Conservation (phyloP, 2,888 invertebrate genomes). For the Nephrocerus scutellatus region DNA sequence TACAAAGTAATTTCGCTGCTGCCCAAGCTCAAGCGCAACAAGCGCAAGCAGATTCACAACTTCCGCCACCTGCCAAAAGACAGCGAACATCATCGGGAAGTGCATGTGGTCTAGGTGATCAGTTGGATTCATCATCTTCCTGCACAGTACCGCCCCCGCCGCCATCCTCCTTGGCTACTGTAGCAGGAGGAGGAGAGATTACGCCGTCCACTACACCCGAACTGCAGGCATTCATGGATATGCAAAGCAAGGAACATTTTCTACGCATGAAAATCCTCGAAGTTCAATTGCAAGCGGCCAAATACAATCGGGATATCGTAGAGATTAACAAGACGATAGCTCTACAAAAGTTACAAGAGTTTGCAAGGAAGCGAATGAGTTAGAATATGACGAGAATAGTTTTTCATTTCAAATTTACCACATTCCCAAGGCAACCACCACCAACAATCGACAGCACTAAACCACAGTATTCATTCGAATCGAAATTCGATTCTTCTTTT, state of each 20-base stretch:
- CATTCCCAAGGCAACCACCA: too few relatives aligned
- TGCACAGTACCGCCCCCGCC: conserved; percentile 10
- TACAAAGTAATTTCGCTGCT: conserved; percentile 36
- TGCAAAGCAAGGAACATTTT: conserved; percentile 47
- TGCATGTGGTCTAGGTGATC: conserved; percentile 17
- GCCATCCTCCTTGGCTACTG: conserved; percentile 6
- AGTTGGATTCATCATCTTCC: not conserved
- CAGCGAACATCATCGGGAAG: conserved; percentile 35
- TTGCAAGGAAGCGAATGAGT: conserved; percentile 42
- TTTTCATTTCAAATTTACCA: too few relatives aligned
- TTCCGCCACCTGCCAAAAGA: conserved; percentile 32
- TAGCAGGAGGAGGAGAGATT: conserved; percentile 2
- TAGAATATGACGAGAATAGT: too few relatives aligned
- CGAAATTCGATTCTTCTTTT: too few relatives aligned
- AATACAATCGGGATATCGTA: conserved; percentile 52
- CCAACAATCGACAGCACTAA: too few relatives aligned
- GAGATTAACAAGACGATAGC: conserved; percentile 58
- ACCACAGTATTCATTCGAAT: too few relatives aligned
- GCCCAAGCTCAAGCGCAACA: conserved; percentile 32
- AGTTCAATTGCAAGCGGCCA: conserved; percentile 47
- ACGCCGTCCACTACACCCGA: conserved; percentile 26
- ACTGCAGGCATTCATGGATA: conserved; percentile 43
- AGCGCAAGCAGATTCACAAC: conserved; percentile 32
- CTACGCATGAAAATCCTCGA: conserved; percentile 48
- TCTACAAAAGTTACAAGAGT: conserved; percentile 52